A percentile compares a stretch with the other conserved stretches of the same genome.
Evolutionary conservation across 2,113 vertebrate species (phyloP).

Genomic region (Canis aureus): DNA sequence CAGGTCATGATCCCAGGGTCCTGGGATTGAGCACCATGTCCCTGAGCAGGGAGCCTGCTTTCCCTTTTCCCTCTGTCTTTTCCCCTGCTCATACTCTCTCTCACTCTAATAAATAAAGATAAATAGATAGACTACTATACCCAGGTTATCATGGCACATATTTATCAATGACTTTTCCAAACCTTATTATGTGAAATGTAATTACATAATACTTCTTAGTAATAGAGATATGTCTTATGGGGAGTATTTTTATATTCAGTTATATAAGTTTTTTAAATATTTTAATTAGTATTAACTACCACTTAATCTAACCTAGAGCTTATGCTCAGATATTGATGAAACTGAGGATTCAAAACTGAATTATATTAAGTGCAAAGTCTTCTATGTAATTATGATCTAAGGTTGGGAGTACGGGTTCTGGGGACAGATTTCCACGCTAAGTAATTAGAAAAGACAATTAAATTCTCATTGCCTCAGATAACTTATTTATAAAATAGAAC

Average conservation of each 20-base stretch:
- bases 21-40: no score
- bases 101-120: no score
- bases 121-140: no score
- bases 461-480: neutral
- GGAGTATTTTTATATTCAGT: neutral
- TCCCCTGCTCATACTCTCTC: no score
- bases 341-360: neutral
- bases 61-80: no score
- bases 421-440: neutral
- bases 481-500: neutral
- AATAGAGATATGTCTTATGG: neutral
- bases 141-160: neutral
- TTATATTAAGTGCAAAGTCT: neutral
- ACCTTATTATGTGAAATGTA: neutral
- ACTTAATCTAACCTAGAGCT: neutral
- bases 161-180: neutral
- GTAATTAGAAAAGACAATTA: neutral
- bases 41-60: no score
- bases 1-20: no score
- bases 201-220: conserved; percentile 26
- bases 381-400: neutral
- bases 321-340: conserved; percentile 1
- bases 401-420: neutral
- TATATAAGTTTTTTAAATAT: neutral
- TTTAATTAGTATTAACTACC: neutral